phyloP scores from a whole-genome alignment of 2,113 vertebrate species.

The Gallinago paraguaiae region DNA sequence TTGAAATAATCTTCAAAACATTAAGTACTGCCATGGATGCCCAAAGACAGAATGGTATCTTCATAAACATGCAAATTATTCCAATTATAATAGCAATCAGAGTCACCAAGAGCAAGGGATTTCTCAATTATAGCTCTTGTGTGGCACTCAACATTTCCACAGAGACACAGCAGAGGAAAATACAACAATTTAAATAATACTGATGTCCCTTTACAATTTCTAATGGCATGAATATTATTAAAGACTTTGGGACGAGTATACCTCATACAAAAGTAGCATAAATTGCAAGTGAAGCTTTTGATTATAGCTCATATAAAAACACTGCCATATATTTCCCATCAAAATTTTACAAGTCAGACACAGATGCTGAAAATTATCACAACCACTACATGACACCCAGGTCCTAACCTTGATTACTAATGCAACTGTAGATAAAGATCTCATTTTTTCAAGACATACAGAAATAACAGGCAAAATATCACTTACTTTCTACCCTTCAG shows the following conservation, averaged over 20 bases:
- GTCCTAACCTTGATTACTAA: not conserved
- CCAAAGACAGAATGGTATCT: constrained; percentile 37
- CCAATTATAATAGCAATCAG: constrained; percentile 41
- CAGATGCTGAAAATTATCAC: not conserved
- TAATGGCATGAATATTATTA: constrained; percentile 18
- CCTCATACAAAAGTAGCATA: not conserved
- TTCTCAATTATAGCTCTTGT: constrained; percentile 32
- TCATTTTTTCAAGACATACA: not conserved
- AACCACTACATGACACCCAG: not conserved
- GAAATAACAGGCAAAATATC: not conserved
- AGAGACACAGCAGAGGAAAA: constrained; percentile 13
- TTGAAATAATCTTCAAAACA: constrained; percentile 31
- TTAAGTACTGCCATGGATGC: not conserved
- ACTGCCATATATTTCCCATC: not conserved
- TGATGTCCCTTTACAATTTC: not conserved
- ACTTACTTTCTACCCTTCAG: not conserved
- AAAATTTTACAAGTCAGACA: not conserved
- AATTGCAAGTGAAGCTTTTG: not conserved
- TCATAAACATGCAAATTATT: constrained; percentile 54
- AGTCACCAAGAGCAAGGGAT: constrained; percentile 18
- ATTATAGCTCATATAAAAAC: not conserved
- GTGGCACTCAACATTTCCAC: constrained; percentile 3
- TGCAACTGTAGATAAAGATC: not conserved
- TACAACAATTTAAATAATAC: constrained; percentile 10
- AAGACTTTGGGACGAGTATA: not conserved